phyloP scores from a whole-genome alignment of 2,113 vertebrate genomes.

The Columbina picui region DNA sequence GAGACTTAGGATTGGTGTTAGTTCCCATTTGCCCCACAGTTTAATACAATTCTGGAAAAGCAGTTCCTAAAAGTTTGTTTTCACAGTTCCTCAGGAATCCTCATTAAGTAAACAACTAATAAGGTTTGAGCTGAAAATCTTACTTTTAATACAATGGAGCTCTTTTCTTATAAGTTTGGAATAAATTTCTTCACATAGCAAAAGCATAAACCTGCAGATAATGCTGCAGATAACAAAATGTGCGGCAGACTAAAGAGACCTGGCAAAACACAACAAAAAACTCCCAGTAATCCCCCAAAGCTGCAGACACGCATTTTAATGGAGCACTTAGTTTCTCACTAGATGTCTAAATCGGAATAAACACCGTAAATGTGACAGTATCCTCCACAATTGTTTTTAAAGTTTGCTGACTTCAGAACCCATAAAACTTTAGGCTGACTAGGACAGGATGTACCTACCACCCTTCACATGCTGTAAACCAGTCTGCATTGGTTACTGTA shows the following conservation, averaged over 20 bases:
- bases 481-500: background rate
- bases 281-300: background rate
- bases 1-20: background rate
- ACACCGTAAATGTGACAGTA: background rate
- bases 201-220: background rate
- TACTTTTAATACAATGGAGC: background rate
- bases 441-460: background rate
- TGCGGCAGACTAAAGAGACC: background rate
- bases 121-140: background rate
- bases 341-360: background rate
- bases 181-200: background rate
- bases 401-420: background rate
- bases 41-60: background rate
- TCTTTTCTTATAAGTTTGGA: background rate
- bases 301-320: background rate
- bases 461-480: background rate
- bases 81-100: background rate
- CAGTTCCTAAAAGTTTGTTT: background rate
- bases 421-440: background rate
- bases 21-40: fast-evolving
- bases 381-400: background rate
- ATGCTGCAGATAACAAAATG: background rate
- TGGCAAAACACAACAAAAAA: background rate
- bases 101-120: background rate
- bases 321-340: background rate